Evolutionary conservation across 2,797 vertebrate species (phyloP).

Genomic region (Halcyon smyrnensis): DNA sequence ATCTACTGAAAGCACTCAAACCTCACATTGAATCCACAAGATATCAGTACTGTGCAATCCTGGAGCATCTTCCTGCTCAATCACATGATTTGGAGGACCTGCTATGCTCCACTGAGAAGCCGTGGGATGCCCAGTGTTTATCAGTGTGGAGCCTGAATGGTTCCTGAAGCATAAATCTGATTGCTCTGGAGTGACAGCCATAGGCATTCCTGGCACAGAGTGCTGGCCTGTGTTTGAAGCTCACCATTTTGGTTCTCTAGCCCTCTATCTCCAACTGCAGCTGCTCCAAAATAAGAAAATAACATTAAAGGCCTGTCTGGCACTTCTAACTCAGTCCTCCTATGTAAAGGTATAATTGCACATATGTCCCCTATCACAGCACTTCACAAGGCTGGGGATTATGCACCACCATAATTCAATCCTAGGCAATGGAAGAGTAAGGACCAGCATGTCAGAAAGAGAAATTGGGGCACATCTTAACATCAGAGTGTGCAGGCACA

Average conservation of each 20-base stretch:
- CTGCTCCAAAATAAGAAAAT: slow-evolving; percentile 38
- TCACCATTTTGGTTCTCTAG: background rate
- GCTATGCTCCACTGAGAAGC: background rate
- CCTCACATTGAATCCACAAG: background rate
- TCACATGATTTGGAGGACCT: background rate
- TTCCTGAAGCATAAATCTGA: background rate
- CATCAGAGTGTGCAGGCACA: background rate
- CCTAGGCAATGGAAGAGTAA: background rate
- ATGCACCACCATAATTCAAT: background rate
- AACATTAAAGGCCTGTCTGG: slow-evolving; percentile 3
- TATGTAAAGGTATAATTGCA: background rate
- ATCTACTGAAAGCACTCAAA: background rate
- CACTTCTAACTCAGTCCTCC: background rate
- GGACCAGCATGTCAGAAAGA: background rate
- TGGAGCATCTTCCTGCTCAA: background rate
- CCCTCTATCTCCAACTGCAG: slow-evolving; percentile 11
- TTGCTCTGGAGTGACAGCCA: background rate
- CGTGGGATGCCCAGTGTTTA: background rate
- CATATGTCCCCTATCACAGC: background rate
- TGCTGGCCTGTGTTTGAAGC: background rate
- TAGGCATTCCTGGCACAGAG: background rate
- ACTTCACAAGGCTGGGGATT: background rate
- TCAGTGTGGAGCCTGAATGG: background rate
- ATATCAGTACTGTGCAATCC: background rate
- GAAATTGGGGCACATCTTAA: background rate